Evolutionary conservation across 2,888 invertebrate genomes (phyloP), one percentile per base, ranked within the genome.

Genomic region (Thymelicus acteon): DNA sequence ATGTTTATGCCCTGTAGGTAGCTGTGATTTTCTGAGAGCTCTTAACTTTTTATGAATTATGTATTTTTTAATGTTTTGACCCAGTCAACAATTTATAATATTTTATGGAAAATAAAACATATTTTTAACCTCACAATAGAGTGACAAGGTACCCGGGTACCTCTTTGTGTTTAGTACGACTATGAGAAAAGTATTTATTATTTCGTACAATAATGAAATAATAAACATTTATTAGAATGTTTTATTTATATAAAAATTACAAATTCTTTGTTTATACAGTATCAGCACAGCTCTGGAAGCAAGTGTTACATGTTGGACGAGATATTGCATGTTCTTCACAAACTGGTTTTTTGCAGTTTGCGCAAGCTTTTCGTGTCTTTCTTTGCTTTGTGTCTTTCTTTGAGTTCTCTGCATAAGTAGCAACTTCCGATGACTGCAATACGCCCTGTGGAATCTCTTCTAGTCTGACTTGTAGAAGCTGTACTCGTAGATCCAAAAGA

Each of bases 291-390:
- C 48, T 67, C 49, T 67, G n/a, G 67, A 67, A 67, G 61, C 60
- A 67, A 49, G 61, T 67, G 70, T 63, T 70, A 70, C 58, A 70
- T 70, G 63, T 71, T 60, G 72, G 67, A 63, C 63, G 67, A 67
- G 63, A 37, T 67, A 72, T 58, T 48, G 67, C 48, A 72, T 72
- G 67, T 72, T 63, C 63, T 67, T 67, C 67, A 67, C 63, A 72
- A 72, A 72, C 72, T 67, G 72, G 67, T 72, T 67, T 71, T 72
- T 49, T 62, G 67, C 67, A 67, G 63, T 67, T 57, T 48, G 63
- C 67, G 61, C 67, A 48, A 67, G 60, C 67, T 60, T 67, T 69
- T 62, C 68, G 39, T 60, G 49, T 60, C 39, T 67, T 67, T 58
- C 60, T 67, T 67, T 67, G 60, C 66, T 71, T n/a, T n/a, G n/a